These are phyloP conservation scores for Drosophila anomelani DNA, from an alignment of 2,888 invertebrate genomes.

Conservation along the genomic window DNA sequence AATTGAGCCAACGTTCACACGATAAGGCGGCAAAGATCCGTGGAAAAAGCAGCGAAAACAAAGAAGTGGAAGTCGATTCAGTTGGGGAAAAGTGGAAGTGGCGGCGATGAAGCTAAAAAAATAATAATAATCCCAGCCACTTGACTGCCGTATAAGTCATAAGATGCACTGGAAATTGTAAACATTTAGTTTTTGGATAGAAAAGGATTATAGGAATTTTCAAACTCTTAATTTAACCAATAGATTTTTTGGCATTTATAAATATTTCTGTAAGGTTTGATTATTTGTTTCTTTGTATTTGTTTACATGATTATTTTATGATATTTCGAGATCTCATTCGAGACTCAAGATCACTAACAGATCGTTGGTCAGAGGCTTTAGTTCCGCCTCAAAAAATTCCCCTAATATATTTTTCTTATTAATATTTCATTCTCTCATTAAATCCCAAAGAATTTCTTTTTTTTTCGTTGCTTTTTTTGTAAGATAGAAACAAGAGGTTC, in stretches of 20 bases:
- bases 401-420: not conserved
- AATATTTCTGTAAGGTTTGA: not conserved
- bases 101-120: slow-evolving; percentile 12
- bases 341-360: not conserved
- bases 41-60: slow-evolving; percentile 57
- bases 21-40: slow-evolving; percentile 34
- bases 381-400: not conserved
- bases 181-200: not conserved
- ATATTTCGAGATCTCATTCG: not conserved
- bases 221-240: too few relatives aligned
- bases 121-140: slow-evolving; percentile 41
- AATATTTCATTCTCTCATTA: not conserved
- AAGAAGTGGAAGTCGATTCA: slow-evolving; percentile 69
- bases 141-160: slow-evolving; percentile 32
- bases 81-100: slow-evolving; percentile 36
- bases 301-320: not conserved
- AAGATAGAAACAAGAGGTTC: too few relatives aligned
- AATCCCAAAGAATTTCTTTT: not conserved
- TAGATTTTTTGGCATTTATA: not conserved
- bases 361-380: not conserved
- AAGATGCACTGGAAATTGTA: not conserved
- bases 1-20: slow-evolving; percentile 61
- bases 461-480: not conserved
- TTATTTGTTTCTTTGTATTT: not conserved
- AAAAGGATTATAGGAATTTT: too few relatives aligned